phyloP scores from a whole-genome alignment of 2,797 vertebrate genomes.

The Protosalanx chinensis region DNA sequence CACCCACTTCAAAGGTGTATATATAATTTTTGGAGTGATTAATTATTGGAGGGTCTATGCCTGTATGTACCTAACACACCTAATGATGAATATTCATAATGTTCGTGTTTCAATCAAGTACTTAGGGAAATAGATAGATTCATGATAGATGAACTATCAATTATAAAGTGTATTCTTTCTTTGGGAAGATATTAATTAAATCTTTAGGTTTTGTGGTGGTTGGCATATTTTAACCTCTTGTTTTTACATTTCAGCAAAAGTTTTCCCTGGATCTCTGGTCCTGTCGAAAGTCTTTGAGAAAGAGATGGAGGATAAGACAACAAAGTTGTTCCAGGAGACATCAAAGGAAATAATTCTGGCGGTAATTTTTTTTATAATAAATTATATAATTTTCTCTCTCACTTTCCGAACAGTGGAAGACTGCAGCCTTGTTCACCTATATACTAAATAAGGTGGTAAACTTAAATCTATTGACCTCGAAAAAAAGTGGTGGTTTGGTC shows the following conservation, averaged over 20 bases:
- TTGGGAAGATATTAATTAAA: not conserved
- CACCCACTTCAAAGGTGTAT: too few species aligned
- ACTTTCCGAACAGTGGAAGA: not conserved
- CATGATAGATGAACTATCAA: not conserved
- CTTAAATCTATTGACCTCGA: too few species aligned
- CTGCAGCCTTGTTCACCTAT: not conserved
- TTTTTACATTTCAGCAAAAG: slow-evolving; percentile 49
- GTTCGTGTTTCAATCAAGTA: too few species aligned
- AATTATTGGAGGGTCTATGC: too few species aligned
- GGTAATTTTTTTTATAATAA: slow-evolving; percentile 33
- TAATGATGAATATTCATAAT: too few species aligned
- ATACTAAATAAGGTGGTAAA: too few species aligned
- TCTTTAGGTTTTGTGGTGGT: not conserved
- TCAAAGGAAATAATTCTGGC: accelerated
- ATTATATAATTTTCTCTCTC: not conserved
- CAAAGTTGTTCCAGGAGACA: accelerated
- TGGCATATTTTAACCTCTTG: not conserved
- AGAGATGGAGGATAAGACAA: accelerated
- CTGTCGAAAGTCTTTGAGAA: accelerated
- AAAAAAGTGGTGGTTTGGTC: too few species aligned
- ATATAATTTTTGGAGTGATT: too few species aligned
- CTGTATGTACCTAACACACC: too few species aligned
- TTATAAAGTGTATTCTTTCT: not conserved
- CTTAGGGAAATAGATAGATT: too few species aligned
- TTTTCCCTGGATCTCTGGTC: slow-evolving; percentile 42